Conservation (phyloP, 2,888 invertebrate species). For the Hirtodrosophila cameraria region DNA sequence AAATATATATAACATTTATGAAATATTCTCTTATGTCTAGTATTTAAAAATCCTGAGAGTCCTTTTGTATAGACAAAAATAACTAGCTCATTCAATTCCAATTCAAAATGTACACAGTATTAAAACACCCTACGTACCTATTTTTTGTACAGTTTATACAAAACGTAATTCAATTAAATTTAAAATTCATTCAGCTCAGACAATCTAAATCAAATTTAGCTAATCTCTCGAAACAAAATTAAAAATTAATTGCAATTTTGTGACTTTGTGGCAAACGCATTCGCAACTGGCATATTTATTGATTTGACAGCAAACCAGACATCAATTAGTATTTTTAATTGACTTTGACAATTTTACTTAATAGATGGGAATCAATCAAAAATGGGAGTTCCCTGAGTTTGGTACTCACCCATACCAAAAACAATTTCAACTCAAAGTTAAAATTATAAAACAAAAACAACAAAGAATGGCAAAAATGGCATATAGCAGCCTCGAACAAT, state of each 20-base stretch:
- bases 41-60: too few species aligned
- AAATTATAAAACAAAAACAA: too few species aligned
- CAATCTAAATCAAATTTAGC: slow-evolving; percentile 5
- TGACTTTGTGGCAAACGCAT: slow-evolving; percentile 29
- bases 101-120: too few species aligned
- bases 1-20: background rate
- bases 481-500: slow-evolving; percentile 38
- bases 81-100: too few species aligned
- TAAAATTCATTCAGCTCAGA: slow-evolving; percentile 2
- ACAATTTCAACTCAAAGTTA: slow-evolving; percentile 16
- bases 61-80: too few species aligned
- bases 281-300: slow-evolving; percentile 2
- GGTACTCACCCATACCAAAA: slow-evolving; percentile 23
- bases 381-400: background rate
- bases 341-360: slow-evolving; percentile 44
- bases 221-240: slow-evolving; percentile 20
- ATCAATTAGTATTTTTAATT: slow-evolving; percentile 65
- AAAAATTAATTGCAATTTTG: slow-evolving; percentile 38
- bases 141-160: slow-evolving; percentile 2
- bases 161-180: slow-evolving; percentile 18
- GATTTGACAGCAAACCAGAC: slow-evolving; percentile 28
- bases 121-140: too few species aligned
- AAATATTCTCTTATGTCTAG: too few species aligned
- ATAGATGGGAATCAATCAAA: slow-evolving; percentile 62
- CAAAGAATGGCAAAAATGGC: slow-evolving; percentile 30